These are phyloP conservation scores for Petrophora chlorosata DNA, from an alignment of 2,888 invertebrate species.

Conservation along the genomic window DNA sequence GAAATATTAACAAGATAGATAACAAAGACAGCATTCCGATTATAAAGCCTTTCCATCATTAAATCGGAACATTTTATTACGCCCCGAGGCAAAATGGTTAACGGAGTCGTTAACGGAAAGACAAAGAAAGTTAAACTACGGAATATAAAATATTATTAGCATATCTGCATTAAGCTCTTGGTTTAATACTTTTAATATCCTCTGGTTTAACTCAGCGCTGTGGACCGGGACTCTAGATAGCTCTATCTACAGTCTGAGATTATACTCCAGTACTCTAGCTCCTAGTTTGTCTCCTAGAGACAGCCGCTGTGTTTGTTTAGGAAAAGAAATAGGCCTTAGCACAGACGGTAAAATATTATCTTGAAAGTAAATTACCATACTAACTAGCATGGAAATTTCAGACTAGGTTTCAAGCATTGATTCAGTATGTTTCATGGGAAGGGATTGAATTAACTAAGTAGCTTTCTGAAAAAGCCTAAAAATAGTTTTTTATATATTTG, in stretches of 20 bases:
- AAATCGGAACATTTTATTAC: conserved; percentile 14
- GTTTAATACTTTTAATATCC: conserved; percentile 31
- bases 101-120: conserved; percentile 8
- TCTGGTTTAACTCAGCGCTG: conserved; percentile 16
- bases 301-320: conserved; percentile 7
- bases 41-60: conserved; percentile 18
- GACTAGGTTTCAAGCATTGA: too few species aligned
- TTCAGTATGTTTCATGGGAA: too few species aligned
- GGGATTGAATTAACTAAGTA: too few species aligned
- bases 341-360: too few species aligned
- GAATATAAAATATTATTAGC: conserved; percentile 28
- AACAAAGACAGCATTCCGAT: conserved; percentile 14
- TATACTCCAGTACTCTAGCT: not conserved
- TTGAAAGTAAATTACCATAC: too few species aligned
- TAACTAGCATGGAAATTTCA: not conserved
- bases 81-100: conserved; percentile 8
- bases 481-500: too few species aligned
- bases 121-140: conserved; percentile 32
- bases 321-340: conserved; percentile 4
- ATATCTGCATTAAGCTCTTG: conserved; percentile 29
- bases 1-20: conserved; percentile 22
- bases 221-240: not conserved
- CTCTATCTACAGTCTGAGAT: too few species aligned
- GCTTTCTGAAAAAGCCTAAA: too few species aligned
- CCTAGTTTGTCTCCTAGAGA: not conserved